Percentiles rank a stretch among this genome's conserved stretches.
phyloP scores from a whole-genome alignment of 1,140 invertebrate genomes.

The Platyscapa corneri region DNA sequence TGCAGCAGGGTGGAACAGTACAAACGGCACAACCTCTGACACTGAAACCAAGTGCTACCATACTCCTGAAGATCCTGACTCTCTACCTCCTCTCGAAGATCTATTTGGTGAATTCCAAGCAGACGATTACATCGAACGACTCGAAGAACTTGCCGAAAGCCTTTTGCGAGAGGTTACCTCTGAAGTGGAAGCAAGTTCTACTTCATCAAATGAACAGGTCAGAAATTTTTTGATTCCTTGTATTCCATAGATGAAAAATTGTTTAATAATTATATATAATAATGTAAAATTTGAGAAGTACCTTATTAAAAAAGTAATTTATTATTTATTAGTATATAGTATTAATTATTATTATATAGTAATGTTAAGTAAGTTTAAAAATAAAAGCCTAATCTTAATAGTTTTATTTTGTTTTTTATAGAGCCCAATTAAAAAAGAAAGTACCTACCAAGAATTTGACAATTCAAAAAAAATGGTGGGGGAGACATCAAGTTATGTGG shows the following conservation, averaged over 20 bases:
- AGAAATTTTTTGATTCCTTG: slow-evolving; percentile 2
- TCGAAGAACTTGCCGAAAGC: slow-evolving; percentile 86
- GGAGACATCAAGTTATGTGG: slow-evolving; percentile 85
- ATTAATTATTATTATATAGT: too few species aligned
- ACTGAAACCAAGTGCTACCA: slow-evolving; percentile 66
- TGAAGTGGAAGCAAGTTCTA: slow-evolving; percentile 81
- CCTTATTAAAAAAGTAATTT: too few species aligned
- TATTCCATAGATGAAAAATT: too few species aligned
- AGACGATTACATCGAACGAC: slow-evolving; percentile 80
- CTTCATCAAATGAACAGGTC: slow-evolving; percentile 76
- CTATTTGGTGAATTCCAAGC: slow-evolving; percentile 81
- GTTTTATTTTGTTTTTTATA: slow-evolving; percentile 38
- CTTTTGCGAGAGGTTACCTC: slow-evolving; percentile 86
- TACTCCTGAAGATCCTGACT: slow-evolving; percentile 81
- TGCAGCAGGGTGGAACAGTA: slow-evolving; percentile 85
- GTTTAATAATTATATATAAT: too few species aligned
- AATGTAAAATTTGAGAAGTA: too few species aligned
- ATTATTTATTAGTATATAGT: too few species aligned
- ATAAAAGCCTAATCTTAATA: not conserved
- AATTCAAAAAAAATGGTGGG: slow-evolving; percentile 81
- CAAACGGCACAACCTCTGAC: slow-evolving; percentile 76
- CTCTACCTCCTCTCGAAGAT: slow-evolving; percentile 87
- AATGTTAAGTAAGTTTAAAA: too few species aligned
- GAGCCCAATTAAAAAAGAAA: slow-evolving; percentile 54
- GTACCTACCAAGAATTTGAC: slow-evolving; percentile 58